Evolutionary conservation across 2,797 vertebrate species (phyloP).

Genomic region (Ctenopoma kingsleyae): DNA sequence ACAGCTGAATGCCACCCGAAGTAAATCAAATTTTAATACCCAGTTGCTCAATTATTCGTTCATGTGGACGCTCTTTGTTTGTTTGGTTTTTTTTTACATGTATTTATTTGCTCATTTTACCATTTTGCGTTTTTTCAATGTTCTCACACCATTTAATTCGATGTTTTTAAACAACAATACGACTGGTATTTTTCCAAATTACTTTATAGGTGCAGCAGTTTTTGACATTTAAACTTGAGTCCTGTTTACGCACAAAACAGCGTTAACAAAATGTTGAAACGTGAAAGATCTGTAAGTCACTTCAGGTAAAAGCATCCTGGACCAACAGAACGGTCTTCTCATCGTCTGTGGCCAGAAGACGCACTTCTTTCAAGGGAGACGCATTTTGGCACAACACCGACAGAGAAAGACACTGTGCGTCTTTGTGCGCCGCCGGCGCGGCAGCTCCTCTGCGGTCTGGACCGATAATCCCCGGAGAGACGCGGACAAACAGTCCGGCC

Average conservation of each 20-base stretch:
- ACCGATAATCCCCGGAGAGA: constrained; percentile 57
- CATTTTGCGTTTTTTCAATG: background rate
- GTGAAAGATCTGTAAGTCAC: background rate
- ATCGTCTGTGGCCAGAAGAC: constrained; percentile 3
- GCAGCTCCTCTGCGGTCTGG: constrained; percentile 66
- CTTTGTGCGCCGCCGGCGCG: constrained; percentile 81
- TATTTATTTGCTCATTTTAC: background rate
- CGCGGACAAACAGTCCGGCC: constrained; percentile 57
- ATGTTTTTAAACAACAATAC: background rate
- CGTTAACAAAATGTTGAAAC: background rate
- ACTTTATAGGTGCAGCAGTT: background rate
- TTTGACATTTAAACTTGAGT: background rate
- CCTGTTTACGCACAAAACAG: background rate
- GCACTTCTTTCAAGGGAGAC: constrained; percentile 40
- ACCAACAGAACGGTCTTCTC: background rate
- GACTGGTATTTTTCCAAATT: background rate
- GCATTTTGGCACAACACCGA: constrained; percentile 43
- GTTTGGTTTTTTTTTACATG: background rate
- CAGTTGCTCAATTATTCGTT: background rate
- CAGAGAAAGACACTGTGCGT: constrained; percentile 74
- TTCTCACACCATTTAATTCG: too few relatives aligned
- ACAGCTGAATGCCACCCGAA: background rate
- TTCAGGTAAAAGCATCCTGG: background rate
- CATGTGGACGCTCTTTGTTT: background rate
- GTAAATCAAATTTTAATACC: accelerated